Base-by-base conservation (phyloP, 2,888 invertebrate genomes). In the Cephus rjabovi region DNA sequence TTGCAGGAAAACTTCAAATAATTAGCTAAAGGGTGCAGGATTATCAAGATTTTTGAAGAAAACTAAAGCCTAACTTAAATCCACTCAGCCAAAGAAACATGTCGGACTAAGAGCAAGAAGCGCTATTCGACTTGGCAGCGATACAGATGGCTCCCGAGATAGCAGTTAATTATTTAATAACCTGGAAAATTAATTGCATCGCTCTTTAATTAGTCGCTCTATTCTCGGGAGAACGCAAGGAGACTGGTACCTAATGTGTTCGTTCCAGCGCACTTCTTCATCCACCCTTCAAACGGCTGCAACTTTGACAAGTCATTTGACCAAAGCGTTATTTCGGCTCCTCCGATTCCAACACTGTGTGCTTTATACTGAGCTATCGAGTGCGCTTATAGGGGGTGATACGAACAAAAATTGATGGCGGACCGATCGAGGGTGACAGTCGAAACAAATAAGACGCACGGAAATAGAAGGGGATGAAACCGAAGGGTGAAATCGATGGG, bases 91-190 rank as follows among this genome's bases (percentile, higher is more conserved):
- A 30, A 76, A 34, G 69, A 31, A 79, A 69, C 56, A 71, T 56
- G 76, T 79, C 31, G 71, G 40, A 23, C 23, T 12, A 40, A 15
- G 4, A 15, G 40, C 15, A 12, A 15, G 40, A 40, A 40, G 40
- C 73, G 76, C 33, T 31, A 71, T 34, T 77, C 75, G 77, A 80
- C 81, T 82, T 80, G 82, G 37, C 74, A 81, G 74, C 73, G 75
- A 79, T 73, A 70, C 70, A 82, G 81, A 83, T 81, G 79, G 79
- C 79, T 82, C 80, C 77, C 81, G 79, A 81, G 84, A 87, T 84
- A 86, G 84, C 83, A 86, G 87, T 89, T 90, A 89, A 89, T 89
- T 89, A 89, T 88, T 89, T 87, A 90, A 89, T 89, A 89, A 90
- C 85, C 86, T 85, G 87, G 87, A 88, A 89, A 89, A 87, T 89